Percentiles rank a stretch among this genome's conserved stretches.
Conservation (phyloP, 23 tunicate genomes). For the Halocynthia roretzi region DNA sequence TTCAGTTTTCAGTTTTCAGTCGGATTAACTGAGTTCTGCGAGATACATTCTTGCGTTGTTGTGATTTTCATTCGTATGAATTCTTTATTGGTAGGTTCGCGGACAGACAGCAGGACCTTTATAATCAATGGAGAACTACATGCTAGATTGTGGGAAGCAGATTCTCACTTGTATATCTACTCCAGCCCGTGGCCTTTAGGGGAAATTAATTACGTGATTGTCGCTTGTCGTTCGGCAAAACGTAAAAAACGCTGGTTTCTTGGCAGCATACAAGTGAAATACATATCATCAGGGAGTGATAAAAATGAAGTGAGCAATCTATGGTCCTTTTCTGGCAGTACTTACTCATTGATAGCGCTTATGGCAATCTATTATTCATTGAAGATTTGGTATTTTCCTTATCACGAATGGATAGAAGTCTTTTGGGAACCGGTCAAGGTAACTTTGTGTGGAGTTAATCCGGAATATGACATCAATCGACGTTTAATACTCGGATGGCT, state of each 20-base stretch:
- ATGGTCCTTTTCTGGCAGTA: no score
- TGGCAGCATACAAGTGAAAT: conserved; percentile 53
- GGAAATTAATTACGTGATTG: conserved; percentile 39
- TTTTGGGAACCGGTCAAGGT: conserved; percentile 67
- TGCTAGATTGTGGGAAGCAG: conserved; percentile 66
- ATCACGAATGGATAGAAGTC: conserved; percentile 87
- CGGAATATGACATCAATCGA: conserved; percentile 56
- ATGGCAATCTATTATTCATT: not conserved
- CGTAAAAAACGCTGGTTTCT: conserved; percentile 68
- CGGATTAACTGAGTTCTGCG: not conserved
- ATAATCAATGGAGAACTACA: conserved; percentile 59
- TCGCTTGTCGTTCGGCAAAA: conserved; percentile 43
- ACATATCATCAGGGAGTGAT: not conserved
- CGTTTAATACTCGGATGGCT: conserved; percentile 75
- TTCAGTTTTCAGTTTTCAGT: not conserved
- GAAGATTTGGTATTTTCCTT: conserved; percentile 87
- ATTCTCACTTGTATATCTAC: conserved; percentile 33
- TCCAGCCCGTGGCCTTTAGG: conserved; percentile 51
- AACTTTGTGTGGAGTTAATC: conserved; percentile 48
- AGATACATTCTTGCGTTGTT: not conserved
- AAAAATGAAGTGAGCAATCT: not conserved
- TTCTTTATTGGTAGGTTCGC: conserved; percentile 27
- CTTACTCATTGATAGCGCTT: not conserved
- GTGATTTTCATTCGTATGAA: not conserved
- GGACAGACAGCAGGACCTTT: conserved; percentile 41